Evolutionary conservation across 2,888 invertebrate species (phyloP).

Genomic region (Phengaris arion): DNA sequence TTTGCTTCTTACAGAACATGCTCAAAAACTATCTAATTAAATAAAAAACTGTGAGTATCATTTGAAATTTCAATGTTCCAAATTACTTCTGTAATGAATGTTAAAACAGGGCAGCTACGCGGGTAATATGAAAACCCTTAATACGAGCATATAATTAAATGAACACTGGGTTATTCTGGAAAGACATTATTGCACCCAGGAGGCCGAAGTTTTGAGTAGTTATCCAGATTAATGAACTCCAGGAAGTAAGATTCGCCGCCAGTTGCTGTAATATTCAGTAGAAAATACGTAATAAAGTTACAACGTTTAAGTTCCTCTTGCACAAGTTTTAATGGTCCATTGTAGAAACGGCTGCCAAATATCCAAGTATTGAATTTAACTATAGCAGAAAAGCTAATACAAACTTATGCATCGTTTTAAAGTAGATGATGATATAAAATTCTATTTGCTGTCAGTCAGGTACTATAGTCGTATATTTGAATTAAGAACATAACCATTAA

Average conservation of each 20-base stretch:
- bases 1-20: too few relatives aligned
- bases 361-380: background rate
- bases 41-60: too few relatives aligned
- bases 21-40: too few relatives aligned
- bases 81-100: background rate
- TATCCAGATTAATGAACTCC: slow-evolving; percentile 47
- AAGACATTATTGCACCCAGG: slow-evolving; percentile 11
- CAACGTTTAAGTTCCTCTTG: slow-evolving; percentile 10
- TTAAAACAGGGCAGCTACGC: background rate
- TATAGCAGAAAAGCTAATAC: background rate
- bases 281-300: slow-evolving; percentile 19
- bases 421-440: too few relatives aligned
- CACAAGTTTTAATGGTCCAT: slow-evolving; percentile 24
- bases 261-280: slow-evolving; percentile 2
- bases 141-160: background rate
- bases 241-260: slow-evolving; percentile 10
- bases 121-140: background rate
- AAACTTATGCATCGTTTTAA: background rate
- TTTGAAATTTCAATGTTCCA: background rate
- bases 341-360: slow-evolving; percentile 9
- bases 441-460: too few relatives aligned
- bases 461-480: too few relatives aligned
- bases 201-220: slow-evolving; percentile 43
- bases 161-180: background rate
- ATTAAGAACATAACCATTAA: too few relatives aligned